A percentile compares a stretch with the other conserved stretches of the same genome.
phyloP scores from a whole-genome alignment of 1,140 invertebrate genomes.

The Aricia agestis region DNA sequence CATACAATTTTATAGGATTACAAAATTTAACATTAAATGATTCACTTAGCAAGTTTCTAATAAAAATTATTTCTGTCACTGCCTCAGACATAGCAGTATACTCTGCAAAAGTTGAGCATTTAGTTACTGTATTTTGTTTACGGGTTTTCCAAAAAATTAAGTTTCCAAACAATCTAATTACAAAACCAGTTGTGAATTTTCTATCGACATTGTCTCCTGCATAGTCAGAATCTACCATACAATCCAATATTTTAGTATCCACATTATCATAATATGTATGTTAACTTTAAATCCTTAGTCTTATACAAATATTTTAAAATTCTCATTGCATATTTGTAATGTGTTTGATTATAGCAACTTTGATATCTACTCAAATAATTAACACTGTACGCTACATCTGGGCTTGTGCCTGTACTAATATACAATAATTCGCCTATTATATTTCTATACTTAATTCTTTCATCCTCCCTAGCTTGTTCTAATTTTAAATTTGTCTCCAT shows the following conservation, averaged over 20 bases:
- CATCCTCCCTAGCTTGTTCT: slow-evolving; percentile 41
- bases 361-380: slow-evolving; percentile 51
- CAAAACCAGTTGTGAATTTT: slow-evolving; percentile 51
- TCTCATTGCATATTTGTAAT: slow-evolving; percentile 57
- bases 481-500: slow-evolving; percentile 66
- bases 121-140: slow-evolving; percentile 46
- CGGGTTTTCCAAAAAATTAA: slow-evolving; percentile 48
- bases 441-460: slow-evolving; percentile 50
- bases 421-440: slow-evolving; percentile 51
- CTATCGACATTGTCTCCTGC: slow-evolving; percentile 53
- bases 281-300: slow-evolving; percentile 55
- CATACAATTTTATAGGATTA: slow-evolving; percentile 41
- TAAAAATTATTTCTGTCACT: slow-evolving; percentile 39
- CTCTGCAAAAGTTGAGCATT: slow-evolving; percentile 44
- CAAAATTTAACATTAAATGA: slow-evolving; percentile 38
- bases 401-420: slow-evolving; percentile 57
- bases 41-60: slow-evolving; percentile 39
- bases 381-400: slow-evolving; percentile 36
- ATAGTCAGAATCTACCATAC: slow-evolving; percentile 53
- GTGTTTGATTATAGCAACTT: slow-evolving; percentile 50
- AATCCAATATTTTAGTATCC: slow-evolving; percentile 44
- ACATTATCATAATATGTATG: slow-evolving; percentile 43
- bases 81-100: slow-evolving; percentile 40
- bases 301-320: slow-evolving; percentile 49
- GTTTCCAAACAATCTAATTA: slow-evolving; percentile 49